phyloP scores from a whole-genome alignment of 2,888 invertebrate genomes.

The Trisateles emortualis region DNA sequence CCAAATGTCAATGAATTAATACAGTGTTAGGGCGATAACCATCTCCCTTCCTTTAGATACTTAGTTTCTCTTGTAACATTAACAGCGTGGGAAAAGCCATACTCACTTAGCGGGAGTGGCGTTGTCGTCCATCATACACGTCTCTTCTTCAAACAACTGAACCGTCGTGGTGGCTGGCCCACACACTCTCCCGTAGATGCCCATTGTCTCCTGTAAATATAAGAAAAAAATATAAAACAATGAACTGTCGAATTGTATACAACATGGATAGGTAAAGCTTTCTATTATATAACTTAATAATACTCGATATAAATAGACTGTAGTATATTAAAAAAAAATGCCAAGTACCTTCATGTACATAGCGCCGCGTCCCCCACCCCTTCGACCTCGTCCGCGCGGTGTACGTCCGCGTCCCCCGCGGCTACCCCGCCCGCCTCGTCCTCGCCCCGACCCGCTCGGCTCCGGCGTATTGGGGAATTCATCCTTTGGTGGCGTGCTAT shows the following conservation, averaged over 20 bases:
- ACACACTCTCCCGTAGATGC: conserved; percentile 82
- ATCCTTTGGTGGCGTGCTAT: conserved; percentile 47
- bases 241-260: not conserved
- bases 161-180: conserved; percentile 83
- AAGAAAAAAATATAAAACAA: conserved; percentile 5
- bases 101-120: conserved; percentile 82
- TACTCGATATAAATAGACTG: too few species aligned
- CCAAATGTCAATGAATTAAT: conserved; percentile 1
- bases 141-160: conserved; percentile 91
- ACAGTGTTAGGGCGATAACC: not conserved
- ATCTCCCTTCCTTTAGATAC: not conserved
- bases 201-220: conserved; percentile 79
- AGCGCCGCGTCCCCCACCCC: conserved; percentile 77
- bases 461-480: conserved; percentile 68
- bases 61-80: not conserved
- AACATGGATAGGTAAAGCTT: too few species aligned
- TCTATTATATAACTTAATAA: too few species aligned
- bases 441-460: conserved; percentile 38
- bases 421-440: conserved; percentile 53
- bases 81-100: not conserved
- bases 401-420: conserved; percentile 58
- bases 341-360: conserved; percentile 62
- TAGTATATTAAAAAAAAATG: too few species aligned
- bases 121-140: conserved; percentile 91
- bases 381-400: conserved; percentile 66